Base-by-base conservation (phyloP, 2,797 vertebrate species). In the Urocyon cinereoargenteus region DNA sequence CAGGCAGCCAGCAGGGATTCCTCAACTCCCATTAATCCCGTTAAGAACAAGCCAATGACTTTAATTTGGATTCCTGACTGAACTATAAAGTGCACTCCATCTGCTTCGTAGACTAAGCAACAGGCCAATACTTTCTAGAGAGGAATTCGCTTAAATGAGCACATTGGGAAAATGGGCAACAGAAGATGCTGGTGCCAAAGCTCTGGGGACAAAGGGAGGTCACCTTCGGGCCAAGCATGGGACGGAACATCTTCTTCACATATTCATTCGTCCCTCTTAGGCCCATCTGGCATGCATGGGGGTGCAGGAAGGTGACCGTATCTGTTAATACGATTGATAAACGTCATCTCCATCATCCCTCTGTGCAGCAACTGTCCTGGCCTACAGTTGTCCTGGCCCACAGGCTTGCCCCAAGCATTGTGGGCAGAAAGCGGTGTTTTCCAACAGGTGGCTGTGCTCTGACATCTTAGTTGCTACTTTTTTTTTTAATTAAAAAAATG, bases 21-120 rank as follows among this genome's bases (percentile, higher is more conserved):
- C 86, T 98, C 97, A 97, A 93, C 94, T 98, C 98, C 85, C 96
- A 98, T 99, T 98, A 98, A 98, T 97, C 97, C 97, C 97, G 95
- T 97, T 97, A 98, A 98, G 97, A 98, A 96, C 85, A 97, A 97
- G 86, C 87, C 98, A 97, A 95, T 96, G 94, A 97, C 96, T 83
- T 98, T 93, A 97, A 98, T 98, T 98, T 98, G 97, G 95, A 98
- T 97, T 97, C 96, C 97, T 98, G 86, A 97, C 96, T 97, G 94
- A 98, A 95, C 77, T 97, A 45, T 97, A 93, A 98, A 97, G 96
- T 96, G 91, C 68, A 91, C 70, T 96, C 98, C 98, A 98, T 98
- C 98, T 98, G 98, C 96, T 98, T 98, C 24, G 10, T 82, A 94
- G 96, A 49, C 92, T 87, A 84, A 94, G 96, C 94, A 97, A 96